Conservation (phyloP, 2,113 vertebrate genomes). For the Erythrolamprus reginae region DNA sequence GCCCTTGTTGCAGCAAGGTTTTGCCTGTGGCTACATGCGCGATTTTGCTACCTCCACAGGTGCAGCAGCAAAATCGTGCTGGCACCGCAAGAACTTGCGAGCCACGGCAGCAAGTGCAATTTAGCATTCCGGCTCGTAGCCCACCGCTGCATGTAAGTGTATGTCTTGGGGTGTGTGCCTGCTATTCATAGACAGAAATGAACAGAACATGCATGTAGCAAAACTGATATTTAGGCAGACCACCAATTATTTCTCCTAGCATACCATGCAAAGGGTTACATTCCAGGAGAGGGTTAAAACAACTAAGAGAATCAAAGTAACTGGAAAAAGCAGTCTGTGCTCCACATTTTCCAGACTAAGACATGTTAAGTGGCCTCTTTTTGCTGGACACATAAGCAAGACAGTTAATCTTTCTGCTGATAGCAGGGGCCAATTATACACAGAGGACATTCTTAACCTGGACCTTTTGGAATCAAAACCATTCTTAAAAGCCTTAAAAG, state of each 20-base stretch:
- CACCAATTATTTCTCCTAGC: slow-evolving; percentile 7
- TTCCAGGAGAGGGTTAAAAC: slow-evolving; percentile 56
- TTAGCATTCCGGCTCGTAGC: too few species aligned
- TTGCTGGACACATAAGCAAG: slow-evolving; percentile 49
- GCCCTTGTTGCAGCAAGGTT: too few species aligned
- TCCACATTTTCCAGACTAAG: slow-evolving; percentile 37
- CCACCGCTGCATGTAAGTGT: slow-evolving; percentile 40
- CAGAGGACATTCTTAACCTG: slow-evolving; percentile 45
- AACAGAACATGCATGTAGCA: slow-evolving; percentile 17
- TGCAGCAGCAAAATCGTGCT: too few species aligned
- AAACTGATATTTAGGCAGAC: not conserved
- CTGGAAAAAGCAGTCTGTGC: slow-evolving; percentile 39
- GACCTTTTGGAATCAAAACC: slow-evolving; percentile 47
- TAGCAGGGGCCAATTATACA: slow-evolving; percentile 50
- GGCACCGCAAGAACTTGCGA: too few species aligned
- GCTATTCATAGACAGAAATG: slow-evolving; percentile 35
- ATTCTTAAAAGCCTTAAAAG: slow-evolving; percentile 37
- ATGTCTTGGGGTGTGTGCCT: slow-evolving; percentile 20
- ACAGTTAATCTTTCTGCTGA: slow-evolving; percentile 45
- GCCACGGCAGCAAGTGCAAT: too few species aligned
- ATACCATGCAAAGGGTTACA: slow-evolving; percentile 55
- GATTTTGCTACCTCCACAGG: too few species aligned
- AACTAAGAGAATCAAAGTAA: not conserved
- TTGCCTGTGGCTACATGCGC: too few species aligned
- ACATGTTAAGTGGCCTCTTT: slow-evolving; percentile 44